Base-by-base conservation (phyloP, 2,797 vertebrate species). In the Borostomias antarcticus region DNA sequence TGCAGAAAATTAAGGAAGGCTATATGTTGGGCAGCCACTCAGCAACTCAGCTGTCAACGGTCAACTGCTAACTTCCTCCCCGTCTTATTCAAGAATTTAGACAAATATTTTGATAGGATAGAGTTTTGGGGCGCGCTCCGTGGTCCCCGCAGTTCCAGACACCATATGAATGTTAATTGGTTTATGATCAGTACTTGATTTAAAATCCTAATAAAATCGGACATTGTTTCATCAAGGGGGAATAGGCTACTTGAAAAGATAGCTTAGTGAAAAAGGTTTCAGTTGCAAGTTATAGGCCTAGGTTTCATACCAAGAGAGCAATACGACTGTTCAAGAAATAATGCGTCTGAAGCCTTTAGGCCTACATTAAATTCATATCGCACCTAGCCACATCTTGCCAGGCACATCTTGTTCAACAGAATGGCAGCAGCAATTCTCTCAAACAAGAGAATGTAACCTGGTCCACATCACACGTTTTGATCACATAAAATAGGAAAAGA, bases 101-200 rank as follows among this genome's bases (percentile, higher is more conserved):
- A 80, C 86, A 84, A 89, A 91, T 92, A 91, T 92, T 93, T 93
- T 80, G 72, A 89, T 59, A 90, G 88, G 82, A 76, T 90, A 64
- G 76, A 53, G 68, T 91, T 89, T 85, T 47, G 78, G 62, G 79
- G 81, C 57, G 82, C 78, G 85, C 80, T 68, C 73, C 57, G 35
- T 58, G 26, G 65, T 77, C 77, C 70, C 77, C 23, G 5, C 76
- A 79, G 76, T 68, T 61, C 33, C 68, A 73, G 68, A 82, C 74
- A 78, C 76, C 68, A 76, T 77, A 48, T 74, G 54, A 58, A 85
- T 33, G 80, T 72, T 72, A 62, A 85, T 62, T 87, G 86, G 90
- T 90, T 89, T 88, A 91, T 89, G 69, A 86, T 77, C 83, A 79
- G 86, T 75, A 88, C 89, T 84, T 77, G 85, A 89, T 74, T 66